phyloP scores from a whole-genome alignment of 2,113 vertebrate genomes.

The human region DNA sequence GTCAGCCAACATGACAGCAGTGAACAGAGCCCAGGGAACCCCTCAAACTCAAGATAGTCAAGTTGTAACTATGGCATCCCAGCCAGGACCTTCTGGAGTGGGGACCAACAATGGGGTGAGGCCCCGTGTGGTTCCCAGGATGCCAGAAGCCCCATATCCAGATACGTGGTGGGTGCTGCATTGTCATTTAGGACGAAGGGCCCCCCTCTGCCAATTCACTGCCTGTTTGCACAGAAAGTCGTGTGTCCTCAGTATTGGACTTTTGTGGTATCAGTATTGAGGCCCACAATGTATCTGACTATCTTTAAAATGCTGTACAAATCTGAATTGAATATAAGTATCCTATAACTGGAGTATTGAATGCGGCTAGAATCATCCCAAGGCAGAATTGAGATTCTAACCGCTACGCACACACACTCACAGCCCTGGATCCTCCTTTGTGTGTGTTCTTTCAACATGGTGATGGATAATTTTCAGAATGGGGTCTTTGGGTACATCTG shows the following conservation, averaged over 20 bases:
- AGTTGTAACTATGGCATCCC: neutral
- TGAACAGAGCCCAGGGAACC: neutral
- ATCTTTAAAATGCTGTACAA: neutral
- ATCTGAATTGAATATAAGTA: neutral
- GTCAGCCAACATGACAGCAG: too few relatives aligned
- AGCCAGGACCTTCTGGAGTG: neutral
- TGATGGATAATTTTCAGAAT: neutral
- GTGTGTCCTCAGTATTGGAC: neutral
- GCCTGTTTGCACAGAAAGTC: neutral
- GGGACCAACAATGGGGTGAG: neutral
- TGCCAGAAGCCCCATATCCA: neutral
- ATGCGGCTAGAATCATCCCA: neutral
- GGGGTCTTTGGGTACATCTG: neutral
- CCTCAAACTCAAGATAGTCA: neutral
- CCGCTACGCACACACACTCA: fast-evolving
- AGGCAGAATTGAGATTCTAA: neutral
- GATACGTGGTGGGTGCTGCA: neutral
- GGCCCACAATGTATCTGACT: neutral
- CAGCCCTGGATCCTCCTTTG: neutral
- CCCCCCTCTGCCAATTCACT: neutral
- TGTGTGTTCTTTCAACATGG: neutral
- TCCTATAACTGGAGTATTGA: neutral
- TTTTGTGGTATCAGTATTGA: neutral
- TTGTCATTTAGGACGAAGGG: too few relatives aligned
- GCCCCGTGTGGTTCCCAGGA: neutral